These are phyloP conservation scores for Mystacornis crossleyi DNA, from an alignment of 2,113 vertebrate genomes.

Conservation along the genomic window DNA sequence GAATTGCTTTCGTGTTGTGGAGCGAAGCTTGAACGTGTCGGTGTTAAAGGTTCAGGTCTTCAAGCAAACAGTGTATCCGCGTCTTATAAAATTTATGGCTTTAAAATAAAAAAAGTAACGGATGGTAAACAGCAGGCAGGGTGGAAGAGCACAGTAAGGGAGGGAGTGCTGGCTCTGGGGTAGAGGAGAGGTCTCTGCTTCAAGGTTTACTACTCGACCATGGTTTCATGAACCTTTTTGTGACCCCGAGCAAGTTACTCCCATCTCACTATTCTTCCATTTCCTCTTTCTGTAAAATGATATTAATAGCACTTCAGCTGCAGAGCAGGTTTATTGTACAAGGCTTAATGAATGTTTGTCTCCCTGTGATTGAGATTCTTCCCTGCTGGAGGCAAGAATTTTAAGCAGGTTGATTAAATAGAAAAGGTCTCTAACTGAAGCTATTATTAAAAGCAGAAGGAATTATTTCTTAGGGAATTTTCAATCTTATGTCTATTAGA, in stretches of 20 bases:
- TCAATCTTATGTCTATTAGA: not conserved
- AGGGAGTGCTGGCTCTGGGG: not conserved
- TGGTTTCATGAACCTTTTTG: conserved; percentile 6
- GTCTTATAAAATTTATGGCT: not conserved
- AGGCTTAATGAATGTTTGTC: conserved; percentile 67
- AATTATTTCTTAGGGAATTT: not conserved
- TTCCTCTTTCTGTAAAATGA: conserved; percentile 70
- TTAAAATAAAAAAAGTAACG: not conserved
- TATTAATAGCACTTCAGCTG: conserved; percentile 67
- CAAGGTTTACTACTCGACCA: conserved; percentile 16
- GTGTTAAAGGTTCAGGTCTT: not conserved
- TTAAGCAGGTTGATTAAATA: conserved; percentile 45
- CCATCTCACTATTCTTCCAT: conserved; percentile 63
- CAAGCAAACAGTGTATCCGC: not conserved
- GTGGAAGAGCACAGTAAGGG: not conserved
- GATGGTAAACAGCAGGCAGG: not conserved
- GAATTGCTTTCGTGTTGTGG: not conserved
- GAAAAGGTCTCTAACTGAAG: not conserved
- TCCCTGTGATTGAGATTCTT: conserved; percentile 53
- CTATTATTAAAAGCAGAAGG: not conserved
- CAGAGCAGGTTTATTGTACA: conserved; percentile 58
- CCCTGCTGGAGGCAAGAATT: conserved; percentile 60
- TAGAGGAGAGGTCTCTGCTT: not conserved
- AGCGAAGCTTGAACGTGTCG: not conserved
- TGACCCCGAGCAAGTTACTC: conserved; percentile 62